Base-by-base conservation (phyloP, 2,888 invertebrate species). In the Himalopsyche anomala region DNA sequence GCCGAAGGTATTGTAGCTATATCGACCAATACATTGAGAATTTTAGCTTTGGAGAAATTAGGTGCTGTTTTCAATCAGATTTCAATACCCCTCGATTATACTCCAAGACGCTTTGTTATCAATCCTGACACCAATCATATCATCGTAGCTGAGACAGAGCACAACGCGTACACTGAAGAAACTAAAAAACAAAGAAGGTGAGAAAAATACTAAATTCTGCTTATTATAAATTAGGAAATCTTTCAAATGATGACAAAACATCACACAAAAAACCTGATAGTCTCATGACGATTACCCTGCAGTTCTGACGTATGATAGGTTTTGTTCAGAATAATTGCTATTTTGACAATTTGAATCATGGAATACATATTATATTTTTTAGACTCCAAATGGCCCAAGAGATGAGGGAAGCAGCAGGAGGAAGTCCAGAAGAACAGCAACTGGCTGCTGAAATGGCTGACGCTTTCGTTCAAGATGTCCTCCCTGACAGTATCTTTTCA, bases 1-100 rank as follows among this genome's bases (percentile, higher is more conserved):
- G 98, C 99, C 0, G 99, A 99, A 92, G 99, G 99, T 89, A 98
- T 99, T 89, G 99, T 99, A 0, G 99, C 99, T 0, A 99, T 99
- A 91, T 98, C 99, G 0, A 98, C 98, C 1, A 99, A 99, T 90
- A 99, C 99, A 0, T 93, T 99, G 83, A 94, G 99, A 90, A 99
- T 99, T 94, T 95, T 99, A 91, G 99, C 99, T 0, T 93, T 99
- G 84, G 99, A 99, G 91, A 99, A 99, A 91, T 93, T 99, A 2
- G 99, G 99, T 0, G 99, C 99, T 0, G 98, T 99, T 4, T 99
- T 99, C 91, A 99, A 99, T 92, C 99, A 99, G 91, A 96, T 98
- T 42, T 96, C 97, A 5, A 96, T 98, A 90, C 97, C 98, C 0
- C 93, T 99, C 83, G 98, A 99, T 89, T 99, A 98, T 90, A 99